Conservation (phyloP, 2,888 invertebrate species). For the Hyppa rectilinea region DNA sequence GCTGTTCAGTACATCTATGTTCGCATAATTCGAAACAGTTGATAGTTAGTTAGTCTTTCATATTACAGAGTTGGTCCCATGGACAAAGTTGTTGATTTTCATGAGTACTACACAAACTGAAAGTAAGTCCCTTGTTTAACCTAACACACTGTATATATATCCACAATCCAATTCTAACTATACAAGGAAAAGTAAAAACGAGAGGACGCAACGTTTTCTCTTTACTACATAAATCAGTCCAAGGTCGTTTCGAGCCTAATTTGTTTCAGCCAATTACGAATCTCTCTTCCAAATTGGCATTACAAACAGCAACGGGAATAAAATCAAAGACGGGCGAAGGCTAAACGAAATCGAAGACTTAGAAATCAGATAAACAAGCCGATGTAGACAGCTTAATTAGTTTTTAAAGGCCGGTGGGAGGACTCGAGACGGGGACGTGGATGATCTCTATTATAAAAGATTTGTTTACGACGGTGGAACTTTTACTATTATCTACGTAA, state of each 20-base stretch:
- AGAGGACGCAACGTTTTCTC: constrained; percentile 7
- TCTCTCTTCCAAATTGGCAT: constrained; percentile 43
- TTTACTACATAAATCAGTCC: constrained; percentile 31
- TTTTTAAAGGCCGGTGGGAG: constrained; percentile 9
- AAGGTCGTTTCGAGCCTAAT: constrained; percentile 42
- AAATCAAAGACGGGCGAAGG: constrained; percentile 39
- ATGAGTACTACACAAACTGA: too few species aligned
- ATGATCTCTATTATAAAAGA: background rate
- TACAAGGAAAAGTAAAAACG: constrained; percentile 15
- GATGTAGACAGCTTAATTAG: constrained; percentile 5
- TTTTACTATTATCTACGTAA: background rate
- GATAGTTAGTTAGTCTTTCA: too few species aligned
- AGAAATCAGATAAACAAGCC: constrained; percentile 29
- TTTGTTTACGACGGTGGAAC: background rate
- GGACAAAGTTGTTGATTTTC: too few species aligned
- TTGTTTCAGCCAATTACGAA: constrained; percentile 41
- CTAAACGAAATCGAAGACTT: constrained; percentile 40
- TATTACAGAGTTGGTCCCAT: too few species aligned
- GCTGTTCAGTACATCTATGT: too few species aligned
- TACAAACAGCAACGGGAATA: constrained; percentile 35
- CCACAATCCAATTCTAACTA: background rate
- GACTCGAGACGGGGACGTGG: background rate
- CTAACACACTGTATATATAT: too few species aligned
- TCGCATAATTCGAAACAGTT: too few species aligned
- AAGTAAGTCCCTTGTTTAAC: too few species aligned